Conservation (phyloP, 2,888 invertebrate genomes). For the Phorcus lineatus region DNA sequence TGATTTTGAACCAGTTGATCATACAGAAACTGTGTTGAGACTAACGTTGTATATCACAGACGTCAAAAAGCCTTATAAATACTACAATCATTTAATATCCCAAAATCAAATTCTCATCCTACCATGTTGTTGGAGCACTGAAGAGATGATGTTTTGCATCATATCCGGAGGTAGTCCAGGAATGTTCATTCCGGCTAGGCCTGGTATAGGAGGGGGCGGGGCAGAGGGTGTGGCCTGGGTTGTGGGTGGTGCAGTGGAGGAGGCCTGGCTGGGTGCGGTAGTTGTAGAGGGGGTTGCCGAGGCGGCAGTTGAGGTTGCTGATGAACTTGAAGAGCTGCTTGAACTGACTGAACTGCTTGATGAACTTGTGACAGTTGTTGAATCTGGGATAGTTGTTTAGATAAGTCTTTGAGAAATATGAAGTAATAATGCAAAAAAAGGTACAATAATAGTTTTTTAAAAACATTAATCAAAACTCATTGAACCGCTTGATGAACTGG, state of each 20-base stretch:
- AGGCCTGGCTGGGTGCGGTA: slow-evolving; percentile 32
- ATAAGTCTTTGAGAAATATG: neutral
- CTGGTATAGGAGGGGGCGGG: slow-evolving; percentile 12
- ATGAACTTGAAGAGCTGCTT: neutral
- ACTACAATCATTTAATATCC: no score
- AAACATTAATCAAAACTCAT: no score
- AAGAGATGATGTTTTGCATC: slow-evolving; percentile 42
- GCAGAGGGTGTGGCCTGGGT: slow-evolving; percentile 13
- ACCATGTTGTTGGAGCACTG: slow-evolving; percentile 46
- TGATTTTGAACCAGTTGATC: no score
- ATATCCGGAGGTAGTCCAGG: slow-evolving; percentile 39
- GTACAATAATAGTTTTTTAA: no score
- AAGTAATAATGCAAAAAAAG: no score
- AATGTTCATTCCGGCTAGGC: slow-evolving; percentile 31
- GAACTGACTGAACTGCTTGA: neutral
- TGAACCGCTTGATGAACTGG: no score
- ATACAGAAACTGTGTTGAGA: no score
- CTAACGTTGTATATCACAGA: no score
- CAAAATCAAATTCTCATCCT: neutral
- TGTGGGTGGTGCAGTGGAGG: slow-evolving; percentile 17
- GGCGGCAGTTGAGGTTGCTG: neutral
- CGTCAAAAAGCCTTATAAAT: no score
- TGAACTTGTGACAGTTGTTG: neutral
- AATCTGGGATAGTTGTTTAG: neutral
- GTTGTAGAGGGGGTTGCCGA: slow-evolving; percentile 22